These are phyloP conservation scores for Hermaeophaga mercurialis DNA, from an alignment of 2,888 invertebrate genomes.

Conservation along the genomic window DNA sequence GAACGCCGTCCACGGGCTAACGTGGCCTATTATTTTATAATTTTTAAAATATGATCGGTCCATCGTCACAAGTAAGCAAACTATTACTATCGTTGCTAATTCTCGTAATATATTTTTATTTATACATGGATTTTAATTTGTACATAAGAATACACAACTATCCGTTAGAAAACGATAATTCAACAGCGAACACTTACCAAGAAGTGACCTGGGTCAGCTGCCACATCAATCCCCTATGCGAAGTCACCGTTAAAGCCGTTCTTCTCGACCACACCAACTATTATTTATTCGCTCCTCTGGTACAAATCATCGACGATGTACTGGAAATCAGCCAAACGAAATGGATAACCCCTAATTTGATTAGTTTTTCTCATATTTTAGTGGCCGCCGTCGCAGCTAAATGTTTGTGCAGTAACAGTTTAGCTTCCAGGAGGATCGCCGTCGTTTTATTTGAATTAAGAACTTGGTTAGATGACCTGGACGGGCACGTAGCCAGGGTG, in stretches of 20 bases:
- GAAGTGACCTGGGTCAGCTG: constrained; percentile 69
- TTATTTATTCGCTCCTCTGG: constrained; percentile 80
- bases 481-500: constrained; percentile 83
- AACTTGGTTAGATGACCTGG: constrained; percentile 83
- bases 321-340: constrained; percentile 56
- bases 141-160: constrained; percentile 74
- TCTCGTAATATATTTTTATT: constrained; percentile 66
- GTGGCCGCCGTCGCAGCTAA: constrained; percentile 77
- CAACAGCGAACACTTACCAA: constrained; percentile 56
- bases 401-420: constrained; percentile 72
- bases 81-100: constrained; percentile 66
- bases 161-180: constrained; percentile 60
- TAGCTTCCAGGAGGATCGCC: constrained; percentile 73
- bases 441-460: constrained; percentile 79
- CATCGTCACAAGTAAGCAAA: constrained; percentile 75
- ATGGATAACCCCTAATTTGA: constrained; percentile 81
- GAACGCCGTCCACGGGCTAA: constrained; percentile 17
- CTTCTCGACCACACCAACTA: constrained; percentile 84
- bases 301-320: constrained; percentile 72
- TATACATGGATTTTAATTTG: constrained; percentile 75
- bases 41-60: constrained; percentile 66
- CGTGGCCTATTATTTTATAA: constrained; percentile 16
- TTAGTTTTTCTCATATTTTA: constrained; percentile 79
- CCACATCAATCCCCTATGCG: constrained; percentile 74
- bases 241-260: constrained; percentile 81